Percentiles rank a stretch among this genome's conserved stretches.
These are phyloP conservation scores for Leucophenga montana DNA, from an alignment of 2,888 invertebrate species.

Conservation along the genomic window DNA sequence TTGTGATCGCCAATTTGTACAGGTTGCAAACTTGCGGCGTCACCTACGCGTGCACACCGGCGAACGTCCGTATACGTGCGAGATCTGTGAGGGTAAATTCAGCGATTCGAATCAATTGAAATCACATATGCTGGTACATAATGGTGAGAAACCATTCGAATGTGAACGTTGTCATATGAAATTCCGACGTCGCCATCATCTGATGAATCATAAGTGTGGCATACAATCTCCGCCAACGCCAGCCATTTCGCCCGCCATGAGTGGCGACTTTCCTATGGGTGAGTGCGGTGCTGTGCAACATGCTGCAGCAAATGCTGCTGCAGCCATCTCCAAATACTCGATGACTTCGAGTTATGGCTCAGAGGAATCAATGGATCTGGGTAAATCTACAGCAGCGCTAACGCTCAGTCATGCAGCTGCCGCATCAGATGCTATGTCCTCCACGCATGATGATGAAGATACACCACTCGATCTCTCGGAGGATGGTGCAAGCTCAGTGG, in stretches of 20 bases:
- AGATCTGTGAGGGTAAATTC: conserved; percentile 88
- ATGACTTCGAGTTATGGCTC: conserved; percentile 70
- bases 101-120: conserved; percentile 94
- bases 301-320: conserved; percentile 52
- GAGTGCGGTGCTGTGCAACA: conserved; percentile 47
- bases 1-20: conserved; percentile 93
- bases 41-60: conserved; percentile 94
- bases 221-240: conserved; percentile 71
- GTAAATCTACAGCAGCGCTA: conserved; percentile 56
- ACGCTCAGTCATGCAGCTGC: conserved; percentile 38
- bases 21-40: conserved; percentile 91
- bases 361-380: conserved; percentile 65
- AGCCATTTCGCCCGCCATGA: conserved; percentile 69
- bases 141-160: conserved; percentile 90
- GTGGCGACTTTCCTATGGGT: conserved; percentile 62
- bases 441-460: conserved; percentile 65
- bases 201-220: conserved; percentile 88
- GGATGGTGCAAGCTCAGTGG: conserved; percentile 72
- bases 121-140: conserved; percentile 90
- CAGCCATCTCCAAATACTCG: conserved; percentile 67
- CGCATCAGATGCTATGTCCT: conserved; percentile 25
- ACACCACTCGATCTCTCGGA: conserved; percentile 74
- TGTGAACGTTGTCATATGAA: conserved; percentile 86
- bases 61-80: conserved; percentile 90
- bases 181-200: conserved; percentile 89